Base-by-base conservation (phyloP, 2,797 vertebrate genomes). In the Acanthurus lineatus region DNA sequence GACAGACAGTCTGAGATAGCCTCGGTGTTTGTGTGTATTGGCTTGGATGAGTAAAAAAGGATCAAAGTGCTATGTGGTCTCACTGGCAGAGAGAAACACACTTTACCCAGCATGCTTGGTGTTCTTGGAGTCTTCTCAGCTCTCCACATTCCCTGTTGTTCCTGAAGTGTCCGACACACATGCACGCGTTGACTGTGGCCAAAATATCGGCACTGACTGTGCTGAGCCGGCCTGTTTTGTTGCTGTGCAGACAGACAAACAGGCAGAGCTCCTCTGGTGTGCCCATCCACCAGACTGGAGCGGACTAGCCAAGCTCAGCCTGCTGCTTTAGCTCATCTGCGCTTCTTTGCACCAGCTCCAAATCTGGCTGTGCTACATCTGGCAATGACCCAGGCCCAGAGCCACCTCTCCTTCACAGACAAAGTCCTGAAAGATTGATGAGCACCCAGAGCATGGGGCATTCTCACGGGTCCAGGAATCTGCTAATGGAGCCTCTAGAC, bases 21-120 rank as follows among this genome's bases (percentile, higher is more conserved):
- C 72, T 65, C 56, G 0, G 53, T 83, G 78, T 93, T 86, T 85
- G 77, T 84, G 88, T 88, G 86, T 81, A 79, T 87, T 87, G 75
- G 83, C 73, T 76, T 72, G 77, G 69, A 92, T 79, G 74, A 76
- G 84, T 82, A 69, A 81, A 78, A 76, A 73, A 78, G 74, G 87
- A 95, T 94, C 88, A 93, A 91, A 93, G 90, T 69, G 71, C 81
- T 51, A 38, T 80, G 87, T 82, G 88, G 74, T 87, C 91, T 93
- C 85, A 82, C 83, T 88, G 86, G 86, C 79, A 74, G 77, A 74
- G 57, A 85, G 83, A 82, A 83, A 82, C 65, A 20, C 83, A 77
- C 72, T 85, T 86, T 80, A 88, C 85, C 78, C 90, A 90, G 85
- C 90, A 64, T 89, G 85, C 77, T 70, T 22, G 35, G 59, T 82